Percentiles rank a stretch among this genome's conserved stretches.
phyloP scores from a whole-genome alignment of 2,797 vertebrate species.

The Delichon dasypus region DNA sequence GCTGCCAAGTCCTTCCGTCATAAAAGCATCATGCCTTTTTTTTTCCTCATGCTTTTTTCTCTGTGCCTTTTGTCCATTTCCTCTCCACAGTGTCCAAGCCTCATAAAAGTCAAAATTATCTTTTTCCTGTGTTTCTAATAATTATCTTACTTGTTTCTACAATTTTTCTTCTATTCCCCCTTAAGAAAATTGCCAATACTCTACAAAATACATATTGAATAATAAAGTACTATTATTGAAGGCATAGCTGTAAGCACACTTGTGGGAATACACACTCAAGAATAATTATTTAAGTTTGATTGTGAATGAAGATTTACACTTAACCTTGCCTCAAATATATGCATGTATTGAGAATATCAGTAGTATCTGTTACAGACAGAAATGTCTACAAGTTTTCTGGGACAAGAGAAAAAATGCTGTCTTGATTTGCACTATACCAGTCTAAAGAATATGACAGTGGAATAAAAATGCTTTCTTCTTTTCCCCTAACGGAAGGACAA shows the following conservation, averaged over 20 bases:
- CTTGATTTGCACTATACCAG: background rate
- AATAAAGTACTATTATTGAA: background rate
- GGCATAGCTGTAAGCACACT: background rate
- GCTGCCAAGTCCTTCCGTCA: background rate
- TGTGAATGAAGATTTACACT: background rate
- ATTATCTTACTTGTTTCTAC: background rate
- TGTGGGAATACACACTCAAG: background rate
- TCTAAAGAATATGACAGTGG: background rate
- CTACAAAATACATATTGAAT: background rate
- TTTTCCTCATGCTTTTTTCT: background rate
- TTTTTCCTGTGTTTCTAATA: background rate
- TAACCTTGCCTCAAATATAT: background rate
- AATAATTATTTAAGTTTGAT: background rate
- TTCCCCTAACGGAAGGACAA: background rate
- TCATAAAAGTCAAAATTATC: background rate
- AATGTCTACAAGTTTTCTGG: background rate
- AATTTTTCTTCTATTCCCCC: background rate
- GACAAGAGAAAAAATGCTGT: background rate
- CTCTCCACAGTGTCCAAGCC: background rate
- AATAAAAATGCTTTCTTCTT: background rate
- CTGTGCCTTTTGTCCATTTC: background rate
- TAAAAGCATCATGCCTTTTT: background rate
- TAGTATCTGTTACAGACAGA: background rate
- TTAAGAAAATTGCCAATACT: background rate
- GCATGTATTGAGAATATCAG: background rate